Conservation (phyloP, 1,140 invertebrate species). For the Globodera rostochiensis region DNA sequence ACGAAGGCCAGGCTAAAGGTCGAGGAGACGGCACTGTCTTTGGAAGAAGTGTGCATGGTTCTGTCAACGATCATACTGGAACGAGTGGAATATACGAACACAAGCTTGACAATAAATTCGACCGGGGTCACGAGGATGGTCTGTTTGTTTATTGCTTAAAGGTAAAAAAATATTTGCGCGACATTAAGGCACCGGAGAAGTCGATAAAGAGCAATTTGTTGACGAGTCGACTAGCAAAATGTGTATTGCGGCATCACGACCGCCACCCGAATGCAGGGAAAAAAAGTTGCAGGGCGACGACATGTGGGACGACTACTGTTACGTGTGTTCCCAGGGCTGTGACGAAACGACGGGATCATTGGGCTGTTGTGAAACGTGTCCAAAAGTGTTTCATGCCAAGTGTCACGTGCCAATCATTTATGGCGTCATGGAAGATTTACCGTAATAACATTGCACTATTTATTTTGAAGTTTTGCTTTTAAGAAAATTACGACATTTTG, state of each 20-base stretch:
- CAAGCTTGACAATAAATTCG: neutral
- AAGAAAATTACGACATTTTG: neutral
- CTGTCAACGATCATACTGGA: neutral
- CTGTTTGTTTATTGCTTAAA: too few species aligned
- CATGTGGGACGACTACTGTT: conserved; percentile 55
- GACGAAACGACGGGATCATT: conserved; percentile 45
- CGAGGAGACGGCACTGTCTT: neutral
- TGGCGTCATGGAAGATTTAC: conserved; percentile 40
- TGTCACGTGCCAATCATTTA: conserved; percentile 45
- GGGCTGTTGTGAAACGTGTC: conserved; percentile 48
- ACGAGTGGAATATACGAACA: neutral
- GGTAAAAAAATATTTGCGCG: too few species aligned
- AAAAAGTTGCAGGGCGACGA: conserved; percentile 9
- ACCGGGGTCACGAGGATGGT: too few species aligned
- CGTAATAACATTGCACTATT: conserved; percentile 33
- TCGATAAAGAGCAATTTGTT: neutral
- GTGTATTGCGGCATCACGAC: neutral
- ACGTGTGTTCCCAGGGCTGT: conserved; percentile 48
- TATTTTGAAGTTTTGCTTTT: too few species aligned
- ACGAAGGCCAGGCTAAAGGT: neutral
- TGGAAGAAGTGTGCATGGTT: neutral
- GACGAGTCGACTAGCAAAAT: neutral
- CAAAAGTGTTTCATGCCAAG: conserved; percentile 42
- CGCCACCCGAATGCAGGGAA: neutral
- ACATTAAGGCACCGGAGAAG: too few species aligned